These are phyloP conservation scores for Amphibalanus amphitrite DNA, from an alignment of 1,140 invertebrate genomes.

Conservation along the genomic window DNA sequence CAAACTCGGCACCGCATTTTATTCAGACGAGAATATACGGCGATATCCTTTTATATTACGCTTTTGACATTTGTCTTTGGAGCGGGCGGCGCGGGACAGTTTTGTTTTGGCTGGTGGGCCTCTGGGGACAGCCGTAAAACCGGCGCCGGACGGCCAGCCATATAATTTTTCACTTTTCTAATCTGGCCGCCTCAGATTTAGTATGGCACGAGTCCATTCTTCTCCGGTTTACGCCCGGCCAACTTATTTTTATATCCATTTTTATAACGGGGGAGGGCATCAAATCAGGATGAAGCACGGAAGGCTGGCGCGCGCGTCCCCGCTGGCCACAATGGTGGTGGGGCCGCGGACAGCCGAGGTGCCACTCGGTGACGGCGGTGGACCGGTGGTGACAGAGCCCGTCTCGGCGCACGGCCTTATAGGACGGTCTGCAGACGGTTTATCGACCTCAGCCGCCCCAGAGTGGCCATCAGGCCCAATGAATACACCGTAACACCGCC, in stretches of 20 bases:
- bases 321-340: neutral
- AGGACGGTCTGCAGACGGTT: too few species aligned
- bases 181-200: neutral
- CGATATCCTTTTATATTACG: neutral
- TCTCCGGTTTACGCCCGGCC: neutral
- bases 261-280: neutral
- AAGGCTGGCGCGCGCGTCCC: too few species aligned
- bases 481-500: too few species aligned
- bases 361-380: neutral
- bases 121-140: neutral
- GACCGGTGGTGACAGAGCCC: neutral
- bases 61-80: neutral
- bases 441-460: too few species aligned
- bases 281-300: neutral
- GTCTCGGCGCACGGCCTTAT: too few species aligned
- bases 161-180: conserved; percentile 2
- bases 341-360: too few species aligned
- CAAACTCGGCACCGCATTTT: neutral
- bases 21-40: neutral
- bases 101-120: neutral
- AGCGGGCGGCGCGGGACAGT: neutral
- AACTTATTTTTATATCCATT: conserved; percentile 1
- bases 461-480: too few species aligned
- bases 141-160: neutral
- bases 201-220: neutral